These are phyloP conservation scores for Eurois occulta DNA, from an alignment of 2,888 invertebrate species.

Conservation along the genomic window DNA sequence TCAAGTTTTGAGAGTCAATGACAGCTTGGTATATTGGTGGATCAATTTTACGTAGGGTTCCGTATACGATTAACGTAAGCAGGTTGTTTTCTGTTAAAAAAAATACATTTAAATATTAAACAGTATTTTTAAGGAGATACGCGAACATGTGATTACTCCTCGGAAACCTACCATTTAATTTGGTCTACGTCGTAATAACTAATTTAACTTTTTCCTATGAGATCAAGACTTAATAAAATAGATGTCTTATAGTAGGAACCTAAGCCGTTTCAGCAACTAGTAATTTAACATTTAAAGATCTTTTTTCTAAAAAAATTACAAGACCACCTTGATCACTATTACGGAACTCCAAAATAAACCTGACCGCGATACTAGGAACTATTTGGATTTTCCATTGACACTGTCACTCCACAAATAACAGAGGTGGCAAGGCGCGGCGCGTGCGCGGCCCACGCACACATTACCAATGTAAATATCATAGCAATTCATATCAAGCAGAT, in stretches of 20 bases:
- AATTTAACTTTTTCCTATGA: neutral
- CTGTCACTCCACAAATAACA: conserved; percentile 75
- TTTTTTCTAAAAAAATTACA: neutral
- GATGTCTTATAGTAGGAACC: neutral
- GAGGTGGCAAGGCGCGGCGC: conserved; percentile 77
- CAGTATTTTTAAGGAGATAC: neutral
- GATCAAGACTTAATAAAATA: neutral
- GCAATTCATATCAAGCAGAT: conserved; percentile 64
- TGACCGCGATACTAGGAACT: conserved; percentile 63
- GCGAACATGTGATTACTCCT: neutral
- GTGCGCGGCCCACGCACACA: conserved; percentile 81
- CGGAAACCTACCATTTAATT: neutral
- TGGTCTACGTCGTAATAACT: neutral
- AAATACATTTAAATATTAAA: neutral
- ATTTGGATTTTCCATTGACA: conserved; percentile 75
- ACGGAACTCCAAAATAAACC: conserved; percentile 60
- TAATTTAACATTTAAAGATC: neutral
- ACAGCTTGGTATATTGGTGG: conserved; percentile 45
- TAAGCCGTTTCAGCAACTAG: neutral
- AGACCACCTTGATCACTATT: neutral
- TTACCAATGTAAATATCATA: conserved; percentile 78
- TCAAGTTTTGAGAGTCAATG: conserved; percentile 66
- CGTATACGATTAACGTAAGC: neutral
- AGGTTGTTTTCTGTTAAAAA: neutral
- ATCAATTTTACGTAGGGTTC: conserved; percentile 30